These are phyloP conservation scores for Corythornis cristatus DNA, from an alignment of 2,113 vertebrate species.

Conservation along the genomic window DNA sequence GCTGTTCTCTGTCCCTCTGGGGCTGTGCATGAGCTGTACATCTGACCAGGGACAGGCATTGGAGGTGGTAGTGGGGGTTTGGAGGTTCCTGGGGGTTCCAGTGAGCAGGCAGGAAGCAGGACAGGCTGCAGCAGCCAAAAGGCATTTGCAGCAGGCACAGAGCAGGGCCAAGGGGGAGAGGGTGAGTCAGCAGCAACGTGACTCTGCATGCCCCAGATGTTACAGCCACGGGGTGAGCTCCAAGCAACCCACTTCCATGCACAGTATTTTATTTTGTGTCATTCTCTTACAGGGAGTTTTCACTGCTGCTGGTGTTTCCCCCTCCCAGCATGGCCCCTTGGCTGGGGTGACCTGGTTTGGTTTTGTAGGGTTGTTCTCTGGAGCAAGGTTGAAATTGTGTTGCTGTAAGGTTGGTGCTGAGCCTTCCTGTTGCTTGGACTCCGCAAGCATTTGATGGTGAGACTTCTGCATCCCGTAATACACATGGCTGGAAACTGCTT, in stretches of 20 bases:
- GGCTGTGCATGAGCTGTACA: rapidly evolving
- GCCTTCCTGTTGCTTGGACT: background rate
- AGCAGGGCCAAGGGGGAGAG: rapidly evolving
- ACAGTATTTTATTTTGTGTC: background rate
- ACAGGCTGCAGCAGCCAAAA: background rate
- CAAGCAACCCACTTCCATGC: background rate
- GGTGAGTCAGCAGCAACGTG: background rate
- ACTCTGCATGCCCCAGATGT: background rate
- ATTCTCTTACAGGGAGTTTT: rapidly evolving
- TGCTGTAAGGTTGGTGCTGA: background rate
- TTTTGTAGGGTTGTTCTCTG: background rate
- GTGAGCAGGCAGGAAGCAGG: background rate
- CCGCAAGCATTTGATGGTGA: rapidly evolving
- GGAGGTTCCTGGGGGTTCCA: rapidly evolving
- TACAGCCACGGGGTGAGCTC: background rate
- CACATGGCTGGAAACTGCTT: rapidly evolving
- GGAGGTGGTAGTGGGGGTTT: rapidly evolving
- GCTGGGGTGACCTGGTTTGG: background rate
- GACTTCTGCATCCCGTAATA: background rate
- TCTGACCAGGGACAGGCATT: background rate
- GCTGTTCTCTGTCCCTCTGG: background rate
- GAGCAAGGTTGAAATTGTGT: background rate
- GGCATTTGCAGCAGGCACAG: background rate
- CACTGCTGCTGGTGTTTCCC: rapidly evolving
- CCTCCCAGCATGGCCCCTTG: rapidly evolving